Conservation (phyloP, 1,140 invertebrate species). For the Brachionus paranguensis region DNA sequence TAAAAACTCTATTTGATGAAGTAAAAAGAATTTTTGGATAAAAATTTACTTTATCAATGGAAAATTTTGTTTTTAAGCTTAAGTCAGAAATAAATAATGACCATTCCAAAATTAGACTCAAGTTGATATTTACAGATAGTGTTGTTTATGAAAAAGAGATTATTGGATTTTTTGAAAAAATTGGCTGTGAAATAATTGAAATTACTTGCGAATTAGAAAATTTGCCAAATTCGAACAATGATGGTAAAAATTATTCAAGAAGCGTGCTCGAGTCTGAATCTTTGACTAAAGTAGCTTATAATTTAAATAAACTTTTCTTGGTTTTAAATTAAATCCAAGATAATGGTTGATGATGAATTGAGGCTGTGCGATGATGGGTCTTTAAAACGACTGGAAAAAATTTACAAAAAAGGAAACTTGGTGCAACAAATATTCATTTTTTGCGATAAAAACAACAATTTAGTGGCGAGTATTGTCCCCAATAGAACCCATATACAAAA, state of each 20-base stretch:
- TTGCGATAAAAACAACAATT: neutral
- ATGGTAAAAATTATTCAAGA: neutral
- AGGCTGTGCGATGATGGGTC: neutral
- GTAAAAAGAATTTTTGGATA: neutral
- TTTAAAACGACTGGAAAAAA: neutral
- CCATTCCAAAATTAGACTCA: too few species aligned
- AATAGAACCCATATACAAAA: neutral
- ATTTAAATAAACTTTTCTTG: neutral
- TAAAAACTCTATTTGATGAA: neutral
- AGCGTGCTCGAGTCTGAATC: neutral
- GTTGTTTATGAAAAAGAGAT: neutral
- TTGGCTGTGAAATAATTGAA: constrained; percentile 6
- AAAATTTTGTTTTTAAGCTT: neutral
- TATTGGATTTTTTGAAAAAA: neutral
- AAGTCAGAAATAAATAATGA: neutral
- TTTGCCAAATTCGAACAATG: neutral
- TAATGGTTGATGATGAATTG: neutral
- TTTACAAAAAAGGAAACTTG: neutral
- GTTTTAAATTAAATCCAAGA: neutral
- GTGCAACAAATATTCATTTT: neutral
- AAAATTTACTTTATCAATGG: neutral
- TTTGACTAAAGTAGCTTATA: neutral
- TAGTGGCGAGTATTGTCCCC: neutral
- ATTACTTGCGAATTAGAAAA: neutral
- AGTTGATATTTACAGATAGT: neutral